Evolutionary conservation across 2,888 invertebrate species (phyloP).

Genomic region (Drosophila antonietae): DNA sequence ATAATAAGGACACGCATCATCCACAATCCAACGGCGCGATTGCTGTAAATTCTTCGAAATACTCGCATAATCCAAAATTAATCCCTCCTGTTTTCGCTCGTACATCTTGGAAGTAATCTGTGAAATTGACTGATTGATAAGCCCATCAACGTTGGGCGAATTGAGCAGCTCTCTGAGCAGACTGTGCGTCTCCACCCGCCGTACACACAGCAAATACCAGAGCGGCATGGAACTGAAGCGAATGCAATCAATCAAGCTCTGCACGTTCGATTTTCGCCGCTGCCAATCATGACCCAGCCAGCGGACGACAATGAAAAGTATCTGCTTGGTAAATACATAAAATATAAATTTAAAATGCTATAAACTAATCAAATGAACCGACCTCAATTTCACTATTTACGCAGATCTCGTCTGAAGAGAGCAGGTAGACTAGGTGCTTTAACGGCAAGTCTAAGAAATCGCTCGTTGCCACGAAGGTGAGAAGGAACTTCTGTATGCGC

Average conservation of each 20-base stretch:
- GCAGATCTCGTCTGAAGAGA: constrained; percentile 90
- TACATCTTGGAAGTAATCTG: constrained; percentile 51
- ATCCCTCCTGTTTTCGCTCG: constrained; percentile 17
- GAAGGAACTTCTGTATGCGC: constrained; percentile 89
- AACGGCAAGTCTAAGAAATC: constrained; percentile 89
- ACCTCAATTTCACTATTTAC: constrained; percentile 88
- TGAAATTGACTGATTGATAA: constrained; percentile 85
- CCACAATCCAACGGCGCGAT: constrained; percentile 59
- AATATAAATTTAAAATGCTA: constrained; percentile 26
- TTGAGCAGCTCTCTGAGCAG: constrained; percentile 86
- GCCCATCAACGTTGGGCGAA: constrained; percentile 89
- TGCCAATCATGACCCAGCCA: constrained; percentile 91
- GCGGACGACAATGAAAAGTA: constrained; percentile 91
- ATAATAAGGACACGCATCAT: constrained; percentile 53
- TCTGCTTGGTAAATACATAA: constrained; percentile 82
- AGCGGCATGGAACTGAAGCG: constrained; percentile 91
- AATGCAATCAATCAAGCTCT: constrained; percentile 89
- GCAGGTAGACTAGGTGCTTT: constrained; percentile 88
- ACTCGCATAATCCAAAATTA: background rate
- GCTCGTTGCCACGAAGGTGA: constrained; percentile 90
- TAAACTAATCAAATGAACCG: background rate
- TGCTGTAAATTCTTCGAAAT: background rate
- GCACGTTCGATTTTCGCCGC: constrained; percentile 86
- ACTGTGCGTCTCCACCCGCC: constrained; percentile 41
- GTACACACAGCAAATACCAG: constrained; percentile 90